Evolutionary conservation across 2,888 invertebrate genomes (phyloP).

Genomic region (Stenodema calcarata): DNA sequence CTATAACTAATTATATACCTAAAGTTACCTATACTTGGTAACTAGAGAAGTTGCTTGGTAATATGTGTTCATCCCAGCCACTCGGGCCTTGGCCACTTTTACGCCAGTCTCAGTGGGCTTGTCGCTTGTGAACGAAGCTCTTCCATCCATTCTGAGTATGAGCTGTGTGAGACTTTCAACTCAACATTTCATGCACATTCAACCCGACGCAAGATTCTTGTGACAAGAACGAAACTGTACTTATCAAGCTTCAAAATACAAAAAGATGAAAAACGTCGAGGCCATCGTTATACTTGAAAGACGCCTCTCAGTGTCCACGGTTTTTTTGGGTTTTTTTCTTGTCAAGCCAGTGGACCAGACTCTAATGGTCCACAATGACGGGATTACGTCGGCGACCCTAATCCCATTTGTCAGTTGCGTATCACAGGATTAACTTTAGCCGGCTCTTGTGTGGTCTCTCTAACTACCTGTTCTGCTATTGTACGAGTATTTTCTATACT

Average conservation of each 20-base stretch:
- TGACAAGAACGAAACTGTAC: not conserved
- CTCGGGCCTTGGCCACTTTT: too few species aligned
- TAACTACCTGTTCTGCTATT: not conserved
- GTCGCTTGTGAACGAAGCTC: too few species aligned
- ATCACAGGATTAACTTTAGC: conserved; percentile 31
- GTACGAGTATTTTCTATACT: not conserved
- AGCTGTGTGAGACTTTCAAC: too few species aligned
- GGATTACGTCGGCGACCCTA: conserved; percentile 18
- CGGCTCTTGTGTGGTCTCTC: conserved; percentile 30
- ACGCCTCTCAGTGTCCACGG: not conserved
- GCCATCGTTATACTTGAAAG: not conserved
- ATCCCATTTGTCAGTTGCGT: conserved; percentile 35
- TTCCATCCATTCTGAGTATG: too few species aligned
- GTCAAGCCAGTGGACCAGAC: not conserved
- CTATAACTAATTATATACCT: too few species aligned
- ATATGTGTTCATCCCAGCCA: too few species aligned
- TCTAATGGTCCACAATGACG: conserved; percentile 15
- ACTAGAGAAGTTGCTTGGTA: too few species aligned
- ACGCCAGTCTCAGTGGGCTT: too few species aligned
- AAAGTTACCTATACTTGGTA: too few species aligned
- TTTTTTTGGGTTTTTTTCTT: too few species aligned
- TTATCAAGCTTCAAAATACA: not conserved
- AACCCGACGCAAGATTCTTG: too few species aligned
- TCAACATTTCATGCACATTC: not conserved
- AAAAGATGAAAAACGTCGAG: not conserved